Evolutionary conservation across 2,797 vertebrate genomes (phyloP).

Genomic region (Sibirionetta formosa): DNA sequence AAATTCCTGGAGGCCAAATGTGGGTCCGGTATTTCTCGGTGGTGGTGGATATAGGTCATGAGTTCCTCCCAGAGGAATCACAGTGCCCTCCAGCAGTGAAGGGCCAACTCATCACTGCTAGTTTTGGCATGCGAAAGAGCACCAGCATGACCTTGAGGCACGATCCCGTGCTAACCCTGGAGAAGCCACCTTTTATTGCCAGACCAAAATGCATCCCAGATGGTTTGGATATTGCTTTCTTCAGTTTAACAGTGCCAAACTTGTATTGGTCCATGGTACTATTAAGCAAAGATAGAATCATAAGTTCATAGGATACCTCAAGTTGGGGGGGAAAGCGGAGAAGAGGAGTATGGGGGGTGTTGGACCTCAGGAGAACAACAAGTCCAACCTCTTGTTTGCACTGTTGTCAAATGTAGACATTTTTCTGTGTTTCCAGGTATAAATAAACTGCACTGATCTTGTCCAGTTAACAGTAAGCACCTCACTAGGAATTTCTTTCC

Average conservation of each 20-base stretch:
- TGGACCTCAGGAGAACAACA: neutral
- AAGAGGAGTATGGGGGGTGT: too few species aligned
- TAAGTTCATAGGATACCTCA: neutral
- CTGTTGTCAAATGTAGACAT: neutral
- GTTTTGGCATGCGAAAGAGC: neutral
- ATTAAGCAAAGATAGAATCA: neutral
- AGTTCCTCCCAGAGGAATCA: neutral
- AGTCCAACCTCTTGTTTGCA: neutral
- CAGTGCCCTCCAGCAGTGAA: neutral
- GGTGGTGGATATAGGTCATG: neutral
- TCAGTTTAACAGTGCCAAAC: neutral
- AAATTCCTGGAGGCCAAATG: neutral
- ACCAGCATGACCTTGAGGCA: neutral
- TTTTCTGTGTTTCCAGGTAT: neutral
- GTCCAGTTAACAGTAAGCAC: neutral
- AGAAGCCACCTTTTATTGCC: neutral
- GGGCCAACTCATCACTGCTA: neutral
- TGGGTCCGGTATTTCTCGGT: neutral
- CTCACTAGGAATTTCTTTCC: neutral
- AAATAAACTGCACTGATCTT: neutral
- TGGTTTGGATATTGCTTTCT: neutral
- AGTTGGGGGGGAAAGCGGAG: rapidly evolving
- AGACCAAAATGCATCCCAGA: neutral
- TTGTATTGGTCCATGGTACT: neutral
- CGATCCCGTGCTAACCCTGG: neutral